These are phyloP conservation scores for Cephus pulcher DNA, from an alignment of 2,888 invertebrate species.

Conservation along the genomic window DNA sequence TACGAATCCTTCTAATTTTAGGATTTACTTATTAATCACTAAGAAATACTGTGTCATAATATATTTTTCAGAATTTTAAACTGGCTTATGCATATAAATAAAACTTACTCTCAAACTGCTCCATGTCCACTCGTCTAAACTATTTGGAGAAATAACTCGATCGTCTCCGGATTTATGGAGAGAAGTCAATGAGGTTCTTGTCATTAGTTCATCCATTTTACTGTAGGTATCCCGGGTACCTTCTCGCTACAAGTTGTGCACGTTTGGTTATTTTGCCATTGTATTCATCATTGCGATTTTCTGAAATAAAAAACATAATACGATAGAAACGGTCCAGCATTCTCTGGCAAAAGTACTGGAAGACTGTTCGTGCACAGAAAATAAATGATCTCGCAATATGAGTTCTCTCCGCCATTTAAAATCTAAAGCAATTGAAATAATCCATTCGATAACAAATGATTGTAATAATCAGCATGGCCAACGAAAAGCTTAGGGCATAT, in stretches of 20 bases:
- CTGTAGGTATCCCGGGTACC: not conserved
- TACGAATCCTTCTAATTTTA: not conserved
- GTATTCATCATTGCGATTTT: not conserved
- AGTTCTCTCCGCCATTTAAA: not conserved
- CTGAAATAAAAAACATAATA: not conserved
- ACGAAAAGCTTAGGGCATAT: not conserved
- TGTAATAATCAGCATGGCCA: not conserved
- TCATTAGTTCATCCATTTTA: conserved; percentile 60
- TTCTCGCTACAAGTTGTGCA: not conserved
- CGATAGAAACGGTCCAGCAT: not conserved
- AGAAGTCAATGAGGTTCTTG: conserved; percentile 69
- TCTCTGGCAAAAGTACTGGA: not conserved
- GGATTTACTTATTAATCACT: not conserved
- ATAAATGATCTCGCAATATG: not conserved
- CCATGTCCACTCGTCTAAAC: conserved; percentile 76
- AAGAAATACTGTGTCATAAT: not conserved
- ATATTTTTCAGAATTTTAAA: not conserved
- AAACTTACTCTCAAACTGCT: conserved; percentile 72
- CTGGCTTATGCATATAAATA: not conserved
- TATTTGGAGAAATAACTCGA: conserved; percentile 69
- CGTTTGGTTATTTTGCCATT: not conserved
- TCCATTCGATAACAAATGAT: not conserved
- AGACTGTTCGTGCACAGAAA: not conserved
- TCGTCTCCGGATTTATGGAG: conserved; percentile 69
- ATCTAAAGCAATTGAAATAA: not conserved